Evolutionary conservation across 1,140 invertebrate genomes (phyloP).

Genomic region (Zaprionus davidi): DNA sequence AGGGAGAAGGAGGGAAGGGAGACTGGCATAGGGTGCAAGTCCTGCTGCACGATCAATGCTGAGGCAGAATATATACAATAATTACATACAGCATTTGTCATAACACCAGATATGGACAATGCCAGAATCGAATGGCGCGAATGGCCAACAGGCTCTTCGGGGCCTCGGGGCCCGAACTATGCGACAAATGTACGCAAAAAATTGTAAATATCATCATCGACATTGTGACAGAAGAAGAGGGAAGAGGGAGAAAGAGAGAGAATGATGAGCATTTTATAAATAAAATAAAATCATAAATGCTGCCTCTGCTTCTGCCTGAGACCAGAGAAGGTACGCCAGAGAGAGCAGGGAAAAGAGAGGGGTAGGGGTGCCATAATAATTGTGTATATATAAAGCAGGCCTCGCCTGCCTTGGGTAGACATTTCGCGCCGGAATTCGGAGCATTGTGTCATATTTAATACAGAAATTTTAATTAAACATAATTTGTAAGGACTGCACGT

Average conservation of each 20-base stretch:
- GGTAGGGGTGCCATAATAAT: slow-evolving; percentile 73
- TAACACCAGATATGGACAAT: slow-evolving; percentile 84
- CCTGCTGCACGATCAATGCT: slow-evolving; percentile 47
- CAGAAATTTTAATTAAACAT: slow-evolving; percentile 84
- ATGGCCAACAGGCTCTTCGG: slow-evolving; percentile 39
- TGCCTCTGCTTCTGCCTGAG: slow-evolving; percentile 23
- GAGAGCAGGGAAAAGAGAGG: neutral
- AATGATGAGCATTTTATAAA: slow-evolving; percentile 80
- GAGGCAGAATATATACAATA: slow-evolving; percentile 64
- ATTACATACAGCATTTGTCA: slow-evolving; percentile 84
- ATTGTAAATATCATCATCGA: slow-evolving; percentile 80
- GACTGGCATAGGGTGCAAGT: slow-evolving; percentile 7
- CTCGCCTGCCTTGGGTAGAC: slow-evolving; percentile 47
- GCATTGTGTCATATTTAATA: slow-evolving; percentile 84
- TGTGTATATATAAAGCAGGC: slow-evolving; percentile 44
- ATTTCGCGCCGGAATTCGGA: slow-evolving; percentile 80
- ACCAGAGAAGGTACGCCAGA: neutral
- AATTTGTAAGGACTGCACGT: slow-evolving; percentile 83
- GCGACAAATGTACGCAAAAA: slow-evolving; percentile 76
- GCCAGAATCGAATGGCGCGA: slow-evolving; percentile 54
- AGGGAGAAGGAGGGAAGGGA: neutral
- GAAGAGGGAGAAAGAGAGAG: slow-evolving; percentile 7
- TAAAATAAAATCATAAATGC: slow-evolving; percentile 84
- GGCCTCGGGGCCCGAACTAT: slow-evolving; percentile 51
- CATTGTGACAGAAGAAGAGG: slow-evolving; percentile 24